Evolutionary conservation across 2,113 vertebrate species (phyloP), one percentile per base, ranked within the genome.

Genomic region (Sprattus sprattus): DNA sequence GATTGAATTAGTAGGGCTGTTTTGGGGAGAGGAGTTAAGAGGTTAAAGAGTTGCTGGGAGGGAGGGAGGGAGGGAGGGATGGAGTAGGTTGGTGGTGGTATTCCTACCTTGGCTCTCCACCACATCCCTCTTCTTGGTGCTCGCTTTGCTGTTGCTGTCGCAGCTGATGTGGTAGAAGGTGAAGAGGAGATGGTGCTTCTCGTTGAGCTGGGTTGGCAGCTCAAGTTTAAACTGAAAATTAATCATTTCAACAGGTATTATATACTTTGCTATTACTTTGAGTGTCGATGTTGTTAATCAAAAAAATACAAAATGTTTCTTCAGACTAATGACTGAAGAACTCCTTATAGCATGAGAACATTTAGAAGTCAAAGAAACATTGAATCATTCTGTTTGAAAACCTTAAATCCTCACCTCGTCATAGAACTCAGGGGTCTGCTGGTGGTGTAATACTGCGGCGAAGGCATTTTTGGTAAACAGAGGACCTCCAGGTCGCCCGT

Each of bases 371-470:
- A 39, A 39, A 39, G 1, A 39, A 39, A 39, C 39, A 39, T 39
- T 39, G 39, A 39, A 39, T 2, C 39, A 39, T 39, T 39, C 39
- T 2, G 39, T 39, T 39, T 1, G 39, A 39, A 39, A 39, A 39
- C 39, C 39, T 39, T 39, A 39, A 39, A 39, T 39, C 1, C 39
- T 39, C 39, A 99, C 98, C 96, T 99, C 98, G 87, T 99, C 98
- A 88, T 99, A 99, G 92, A 99, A 99, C 89, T 99, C 98, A 8
- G 98, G 98, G 92, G 96, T 99, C 88, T 99, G 98, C 82, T 99
- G 98, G 89, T 99, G 98, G 92, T 99, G 98, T 45, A 99, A 92
- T 85, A 99, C 97, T 32, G 96, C 92, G 91, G 97, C 96, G 88
- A 97, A 96, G 0, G 96, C 95, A 89, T 95, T 97, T 93, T 96